Evolutionary conservation across 23 tunicate genomes (phyloP), one percentile per base, ranked within the genome.

Genomic region (Styela clava): DNA sequence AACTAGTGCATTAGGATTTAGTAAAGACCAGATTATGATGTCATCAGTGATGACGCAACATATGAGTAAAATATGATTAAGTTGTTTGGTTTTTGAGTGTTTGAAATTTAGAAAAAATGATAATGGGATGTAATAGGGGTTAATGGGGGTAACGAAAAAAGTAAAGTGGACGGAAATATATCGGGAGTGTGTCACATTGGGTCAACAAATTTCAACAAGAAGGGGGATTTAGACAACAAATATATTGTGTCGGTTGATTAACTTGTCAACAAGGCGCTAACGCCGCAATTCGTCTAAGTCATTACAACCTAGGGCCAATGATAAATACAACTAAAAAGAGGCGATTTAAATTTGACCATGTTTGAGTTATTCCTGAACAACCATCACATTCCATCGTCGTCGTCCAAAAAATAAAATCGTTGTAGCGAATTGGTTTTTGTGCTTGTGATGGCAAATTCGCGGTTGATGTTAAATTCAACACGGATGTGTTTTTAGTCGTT

Each of bases 141-240:
- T 29, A 67, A 67, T 25, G 71, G 56, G 71, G 71, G 30, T 67
- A 67, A 24, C 71, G 22, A 18, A 67, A 67, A 24, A 22, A 0
- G 71, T 67, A 67, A 67, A 67, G 31, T 25, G 30, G 30, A 67
- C 30, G 30, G 71, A 29, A 67, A 25, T 27, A 67, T 24, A 67
- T 16, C 30, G 71, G 71, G 31, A 67, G 71, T 29, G 31, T 67
- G 71, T 67, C 71, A 67, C 24, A 67, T 25, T 29, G 71, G 71
- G 71, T 67, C 71, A 67, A 29, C 31, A 1, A 1, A 25, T 67
- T 67, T 67, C 31, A 67, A 29, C 71, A 29, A 27, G 71, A 29
- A 16, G 24, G 19, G 0, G 71, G 71, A 67, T 67, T 67, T 67
- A 18, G 71, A 67, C 71, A 67, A 67, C 71, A 67, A 67, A 67